Percentiles rank a stretch among this genome's conserved stretches.
Evolutionary conservation across 2,888 invertebrate genomes (phyloP).

Genomic region (Acleris cristana): DNA sequence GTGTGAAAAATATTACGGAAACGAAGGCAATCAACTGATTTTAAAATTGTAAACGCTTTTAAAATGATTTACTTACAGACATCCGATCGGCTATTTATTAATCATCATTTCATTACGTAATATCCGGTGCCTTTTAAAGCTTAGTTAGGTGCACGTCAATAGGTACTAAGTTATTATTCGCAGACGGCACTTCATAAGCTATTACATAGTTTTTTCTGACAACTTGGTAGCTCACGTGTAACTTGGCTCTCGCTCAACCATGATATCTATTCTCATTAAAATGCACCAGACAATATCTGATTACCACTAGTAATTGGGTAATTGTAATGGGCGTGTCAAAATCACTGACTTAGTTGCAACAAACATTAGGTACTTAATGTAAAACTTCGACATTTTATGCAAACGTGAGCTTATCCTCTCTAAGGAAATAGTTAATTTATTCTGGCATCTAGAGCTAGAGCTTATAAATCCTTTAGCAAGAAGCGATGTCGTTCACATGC

Average conservation of each 20-base stretch:
- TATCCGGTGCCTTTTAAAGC: conserved; percentile 12
- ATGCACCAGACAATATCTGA: conserved; percentile 50
- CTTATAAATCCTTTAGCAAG: background rate
- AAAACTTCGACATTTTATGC: no score
- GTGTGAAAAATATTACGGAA: no score
- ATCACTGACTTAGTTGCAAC: conserved; percentile 33
- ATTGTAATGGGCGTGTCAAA: conserved; percentile 47
- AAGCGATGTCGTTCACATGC: background rate
- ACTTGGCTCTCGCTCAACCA: conserved; percentile 51
- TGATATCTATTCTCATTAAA: conserved; percentile 55
- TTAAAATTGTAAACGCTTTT: no score
- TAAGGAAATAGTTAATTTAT: background rate
- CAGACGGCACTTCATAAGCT: conserved; percentile 21
- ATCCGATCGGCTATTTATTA: conserved; percentile 2
- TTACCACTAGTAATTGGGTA: conserved; percentile 50
- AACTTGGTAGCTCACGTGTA: conserved; percentile 28
- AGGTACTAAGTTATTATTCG: conserved; percentile 20
- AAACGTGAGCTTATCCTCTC: no score
- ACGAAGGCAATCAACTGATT: no score
- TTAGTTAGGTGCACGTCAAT: conserved; percentile 14
- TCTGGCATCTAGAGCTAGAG: background rate
- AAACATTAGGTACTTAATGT: no score
- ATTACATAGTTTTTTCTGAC: conserved; percentile 19
- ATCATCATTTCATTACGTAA: conserved; percentile 7
- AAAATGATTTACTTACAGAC: conserved; percentile 4